Conservation (phyloP, 2,888 invertebrate species). For the Phania funesta region DNA sequence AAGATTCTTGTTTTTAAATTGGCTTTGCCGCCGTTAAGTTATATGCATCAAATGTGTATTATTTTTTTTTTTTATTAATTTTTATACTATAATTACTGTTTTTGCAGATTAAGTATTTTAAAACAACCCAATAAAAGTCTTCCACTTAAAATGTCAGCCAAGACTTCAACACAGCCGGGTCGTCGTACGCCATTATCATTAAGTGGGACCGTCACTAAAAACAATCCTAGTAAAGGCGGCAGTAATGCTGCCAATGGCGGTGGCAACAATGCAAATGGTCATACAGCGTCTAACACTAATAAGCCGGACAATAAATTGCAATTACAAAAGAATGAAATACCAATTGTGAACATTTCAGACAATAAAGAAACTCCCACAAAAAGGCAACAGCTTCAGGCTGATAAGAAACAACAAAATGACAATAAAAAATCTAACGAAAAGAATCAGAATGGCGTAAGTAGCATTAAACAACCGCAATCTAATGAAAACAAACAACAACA, state of each 20-base stretch:
- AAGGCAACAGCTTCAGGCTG: slow-evolving; percentile 33
- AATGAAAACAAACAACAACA: slow-evolving; percentile 60
- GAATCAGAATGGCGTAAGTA: slow-evolving; percentile 72
- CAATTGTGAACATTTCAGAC: slow-evolving; percentile 22
- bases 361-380: slow-evolving; percentile 52
- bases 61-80: background rate
- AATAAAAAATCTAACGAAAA: slow-evolving; percentile 67
- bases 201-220: slow-evolving; percentile 65
- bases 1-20: too few species aligned
- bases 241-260: slow-evolving; percentile 17
- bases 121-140: background rate
- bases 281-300: slow-evolving; percentile 56
- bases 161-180: slow-evolving; percentile 73
- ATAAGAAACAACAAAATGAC: slow-evolving; percentile 60
- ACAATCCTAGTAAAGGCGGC: slow-evolving; percentile 56
- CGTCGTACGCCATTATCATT: slow-evolving; percentile 72
- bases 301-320: slow-evolving; percentile 65
- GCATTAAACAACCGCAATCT: slow-evolving; percentile 45
- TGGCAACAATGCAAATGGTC: slow-evolving; percentile 56
- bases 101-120: slow-evolving; percentile 20
- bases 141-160: slow-evolving; percentile 73
- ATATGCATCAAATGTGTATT: background rate
- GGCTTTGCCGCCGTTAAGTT: background rate
- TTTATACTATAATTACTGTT: background rate
- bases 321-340: slow-evolving; percentile 68